phyloP scores from a whole-genome alignment of 2,888 invertebrate genomes.

The Macrosoma leucophasiata region DNA sequence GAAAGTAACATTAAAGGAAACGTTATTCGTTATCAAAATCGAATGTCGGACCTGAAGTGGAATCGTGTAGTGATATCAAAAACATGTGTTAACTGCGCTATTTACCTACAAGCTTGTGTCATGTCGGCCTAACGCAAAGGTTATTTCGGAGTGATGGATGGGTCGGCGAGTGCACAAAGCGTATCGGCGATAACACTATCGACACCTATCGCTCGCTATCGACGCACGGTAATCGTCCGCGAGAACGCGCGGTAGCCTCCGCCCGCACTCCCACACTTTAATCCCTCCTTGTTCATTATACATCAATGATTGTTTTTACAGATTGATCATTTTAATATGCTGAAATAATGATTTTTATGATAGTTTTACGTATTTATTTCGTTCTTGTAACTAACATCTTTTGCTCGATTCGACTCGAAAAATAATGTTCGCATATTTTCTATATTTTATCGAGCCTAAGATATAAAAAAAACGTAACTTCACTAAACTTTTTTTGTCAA shows the following conservation, averaged over 20 bases:
- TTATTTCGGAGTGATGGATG: slow-evolving; percentile 60
- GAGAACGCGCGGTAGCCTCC: slow-evolving; percentile 35
- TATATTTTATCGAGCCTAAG: too few species aligned
- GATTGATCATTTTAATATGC: slow-evolving; percentile 52
- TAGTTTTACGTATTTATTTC: too few species aligned
- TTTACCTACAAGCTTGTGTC: slow-evolving; percentile 52
- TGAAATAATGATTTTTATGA: too few species aligned
- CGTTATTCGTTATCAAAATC: slow-evolving; percentile 47
- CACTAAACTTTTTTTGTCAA: too few species aligned
- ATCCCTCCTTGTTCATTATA: slow-evolving; percentile 64
- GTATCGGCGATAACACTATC: slow-evolving; percentile 58
- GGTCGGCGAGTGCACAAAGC: slow-evolving; percentile 69
- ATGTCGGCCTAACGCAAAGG: slow-evolving; percentile 64
- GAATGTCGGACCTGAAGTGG: slow-evolving; percentile 59
- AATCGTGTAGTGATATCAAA: slow-evolving; percentile 54
- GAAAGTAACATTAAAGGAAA: slow-evolving; percentile 51
- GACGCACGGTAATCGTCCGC: slow-evolving; percentile 31
- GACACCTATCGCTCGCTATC: slow-evolving; percentile 49
- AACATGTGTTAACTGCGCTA: slow-evolving; percentile 65
- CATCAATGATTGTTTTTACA: slow-evolving; percentile 49
- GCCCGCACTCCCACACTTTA: slow-evolving; percentile 39
- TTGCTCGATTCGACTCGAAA: too few species aligned
- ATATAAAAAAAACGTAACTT: too few species aligned
- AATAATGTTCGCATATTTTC: too few species aligned
- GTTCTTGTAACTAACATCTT: too few species aligned